Base-by-base conservation (phyloP, 2,113 vertebrate genomes). In the Rhinolophus sinicus region DNA sequence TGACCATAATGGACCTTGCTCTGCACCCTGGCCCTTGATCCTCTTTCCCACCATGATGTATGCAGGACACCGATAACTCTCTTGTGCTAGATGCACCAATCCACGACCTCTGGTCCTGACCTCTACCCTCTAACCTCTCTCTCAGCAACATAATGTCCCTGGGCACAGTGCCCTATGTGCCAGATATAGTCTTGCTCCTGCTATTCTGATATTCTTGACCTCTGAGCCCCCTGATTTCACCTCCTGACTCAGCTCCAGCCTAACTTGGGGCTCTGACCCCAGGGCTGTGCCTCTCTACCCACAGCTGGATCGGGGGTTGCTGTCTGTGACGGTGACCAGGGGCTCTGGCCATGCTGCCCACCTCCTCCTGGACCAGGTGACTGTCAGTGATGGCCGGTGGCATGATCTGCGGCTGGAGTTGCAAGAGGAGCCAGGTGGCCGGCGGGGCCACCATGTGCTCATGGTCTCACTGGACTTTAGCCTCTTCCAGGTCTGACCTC, bases 351-450 rank as follows among this genome's bases (percentile, higher is more conserved):
- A 98, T 89, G 98, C 98, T 26, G 99, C 99, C 95, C 99, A 98
- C 80, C 98, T 99, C 89, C 98, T 99, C 26, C 98, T 99, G 97
- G 99, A 99, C 98, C 99, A 99, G 97, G 99, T 99, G 97, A 98
- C 95, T 88, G 99, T 99, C 98, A 99, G 98, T 19, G 99, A 99
- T 30, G 99, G 99, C 52, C 99, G 86, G 35, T 99, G 99, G 99
- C 99, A 99, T 0, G 99, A 99, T 98, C 98, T 99, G 60, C 99
- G 99, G 96, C 98, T 99, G 96, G 99, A 99, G 97, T 98, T 99
- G 90, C 98, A 99, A 72, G 99, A 99, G 0, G 98, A 99, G 72
- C 99, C 97, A 92, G 99, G 98, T 0, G 99, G 99, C 50, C 98
- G 98, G 5, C 99, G 99, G 88, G 99, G 98, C 0, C 99, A 98